Evolutionary conservation across 2,888 invertebrate genomes (phyloP).

Genomic region (Drosophila antonietae): DNA sequence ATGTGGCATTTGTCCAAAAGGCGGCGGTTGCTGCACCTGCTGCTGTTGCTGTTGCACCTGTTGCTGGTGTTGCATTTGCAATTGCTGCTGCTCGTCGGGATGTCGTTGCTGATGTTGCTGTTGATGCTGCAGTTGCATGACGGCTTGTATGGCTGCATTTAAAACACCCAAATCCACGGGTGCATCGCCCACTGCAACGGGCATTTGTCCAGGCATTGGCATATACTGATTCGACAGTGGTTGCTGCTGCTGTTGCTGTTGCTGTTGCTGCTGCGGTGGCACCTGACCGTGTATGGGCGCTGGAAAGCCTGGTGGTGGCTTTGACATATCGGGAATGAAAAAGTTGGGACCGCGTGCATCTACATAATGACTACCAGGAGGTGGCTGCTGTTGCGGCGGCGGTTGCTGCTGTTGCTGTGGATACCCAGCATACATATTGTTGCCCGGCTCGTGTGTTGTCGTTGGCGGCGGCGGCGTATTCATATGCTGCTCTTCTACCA

Average conservation of each 20-base stretch:
- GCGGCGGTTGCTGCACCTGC: slow-evolving; percentile 33
- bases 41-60: slow-evolving; percentile 38
- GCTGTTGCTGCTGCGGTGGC: slow-evolving; percentile 36
- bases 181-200: slow-evolving; percentile 29
- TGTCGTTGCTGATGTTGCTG: slow-evolving; percentile 59
- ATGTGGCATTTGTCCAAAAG: slow-evolving; percentile 46
- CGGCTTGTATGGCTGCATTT: slow-evolving; percentile 80
- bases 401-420: slow-evolving; percentile 39
- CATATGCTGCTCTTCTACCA: slow-evolving; percentile 57
- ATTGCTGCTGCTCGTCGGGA: slow-evolving; percentile 49
- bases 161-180: slow-evolving; percentile 69
- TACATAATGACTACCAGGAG: slow-evolving; percentile 85
- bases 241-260: slow-evolving; percentile 26
- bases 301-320: slow-evolving; percentile 93
- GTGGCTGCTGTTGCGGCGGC: slow-evolving; percentile 60
- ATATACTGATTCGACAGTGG: slow-evolving; percentile 45
- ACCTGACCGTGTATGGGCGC: slow-evolving; percentile 53
- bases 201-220: slow-evolving; percentile 50
- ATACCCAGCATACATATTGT: slow-evolving; percentile 48
- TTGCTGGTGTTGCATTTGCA: slow-evolving; percentile 31
- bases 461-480: slow-evolving; percentile 65
- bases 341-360: slow-evolving; percentile 85
- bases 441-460: slow-evolving; percentile 77
- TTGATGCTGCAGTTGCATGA: slow-evolving; percentile 72
- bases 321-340: slow-evolving; percentile 92